phyloP scores from a whole-genome alignment of 2,888 invertebrate genomes.

The Parnassius orleans region DNA sequence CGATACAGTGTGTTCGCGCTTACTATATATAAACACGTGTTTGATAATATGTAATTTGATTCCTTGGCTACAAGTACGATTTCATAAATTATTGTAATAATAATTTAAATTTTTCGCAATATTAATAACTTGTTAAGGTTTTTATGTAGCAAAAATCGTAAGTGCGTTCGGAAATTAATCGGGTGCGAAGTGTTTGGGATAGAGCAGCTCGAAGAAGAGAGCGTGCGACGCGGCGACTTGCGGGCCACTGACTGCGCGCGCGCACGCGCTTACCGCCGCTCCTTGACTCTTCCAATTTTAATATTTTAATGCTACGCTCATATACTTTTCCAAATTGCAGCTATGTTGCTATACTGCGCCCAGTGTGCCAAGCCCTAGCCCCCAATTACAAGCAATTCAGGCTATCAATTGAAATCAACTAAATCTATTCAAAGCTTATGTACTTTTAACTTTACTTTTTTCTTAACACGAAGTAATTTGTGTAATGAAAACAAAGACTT shows the following conservation, averaged over 20 bases:
- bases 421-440: not conserved
- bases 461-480: too few species aligned
- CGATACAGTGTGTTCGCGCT: slow-evolving; percentile 66
- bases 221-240: slow-evolving; percentile 72
- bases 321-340: slow-evolving; percentile 54
- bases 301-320: slow-evolving; percentile 57
- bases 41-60: slow-evolving; percentile 51
- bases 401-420: slow-evolving; percentile 7
- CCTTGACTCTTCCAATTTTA: slow-evolving; percentile 68
- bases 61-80: slow-evolving; percentile 32
- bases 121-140: slow-evolving; percentile 21
- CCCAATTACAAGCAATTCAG: slow-evolving; percentile 7
- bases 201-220: slow-evolving; percentile 57
- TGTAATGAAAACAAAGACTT: too few species aligned
- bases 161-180: slow-evolving; percentile 59
- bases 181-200: slow-evolving; percentile 51
- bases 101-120: slow-evolving; percentile 29
- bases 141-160: slow-evolving; percentile 36
- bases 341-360: slow-evolving; percentile 26
- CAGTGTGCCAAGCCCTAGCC: slow-evolving; percentile 12
- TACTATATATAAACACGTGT: slow-evolving; percentile 73
- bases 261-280: slow-evolving; percentile 49
- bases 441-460: too few species aligned
- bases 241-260: slow-evolving; percentile 70
- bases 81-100: slow-evolving; percentile 12